Conservation (phyloP, 2,888 invertebrate genomes). For the Synanthedon myopaeformis region DNA sequence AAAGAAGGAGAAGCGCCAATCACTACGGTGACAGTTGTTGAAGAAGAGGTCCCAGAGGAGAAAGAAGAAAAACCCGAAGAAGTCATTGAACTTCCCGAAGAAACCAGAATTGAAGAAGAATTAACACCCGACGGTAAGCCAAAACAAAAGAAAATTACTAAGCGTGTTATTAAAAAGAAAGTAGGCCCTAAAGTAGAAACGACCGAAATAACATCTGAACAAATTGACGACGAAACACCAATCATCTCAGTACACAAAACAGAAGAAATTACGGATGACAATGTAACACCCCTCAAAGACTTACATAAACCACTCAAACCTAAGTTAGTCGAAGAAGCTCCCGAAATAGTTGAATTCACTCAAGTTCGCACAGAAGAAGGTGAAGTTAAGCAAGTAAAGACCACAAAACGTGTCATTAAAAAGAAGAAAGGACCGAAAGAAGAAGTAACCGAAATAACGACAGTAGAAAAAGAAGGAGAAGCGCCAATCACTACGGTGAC, state of each 20-base stretch:
- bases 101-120: constrained; percentile 3
- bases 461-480: constrained; percentile 44
- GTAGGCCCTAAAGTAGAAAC: constrained; percentile 22
- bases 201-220: constrained; percentile 32
- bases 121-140: constrained; percentile 9
- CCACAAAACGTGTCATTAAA: constrained; percentile 29
- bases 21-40: constrained; percentile 29
- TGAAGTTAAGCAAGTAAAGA: constrained; percentile 9
- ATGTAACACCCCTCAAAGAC: constrained; percentile 11
- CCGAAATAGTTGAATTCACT: constrained; percentile 10
- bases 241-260: constrained; percentile 32
- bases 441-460: constrained; percentile 57
- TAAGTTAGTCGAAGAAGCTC: constrained; percentile 18
- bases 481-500: constrained; percentile 30
- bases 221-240: constrained; percentile 17
- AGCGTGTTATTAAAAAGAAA: constrained; percentile 44
- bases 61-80: constrained; percentile 15
- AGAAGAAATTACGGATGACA: constrained; percentile 26
- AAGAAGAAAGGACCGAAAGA: constrained; percentile 46
- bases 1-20: constrained; percentile 38
- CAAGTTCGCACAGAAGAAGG: constrained; percentile 12
- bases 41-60: constrained; percentile 29
- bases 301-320: constrained; percentile 9
- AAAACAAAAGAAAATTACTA: constrained; percentile 20
- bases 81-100: constrained; percentile 12